phyloP scores from a whole-genome alignment of 2,797 vertebrate genomes.

The Brotula barbata region DNA sequence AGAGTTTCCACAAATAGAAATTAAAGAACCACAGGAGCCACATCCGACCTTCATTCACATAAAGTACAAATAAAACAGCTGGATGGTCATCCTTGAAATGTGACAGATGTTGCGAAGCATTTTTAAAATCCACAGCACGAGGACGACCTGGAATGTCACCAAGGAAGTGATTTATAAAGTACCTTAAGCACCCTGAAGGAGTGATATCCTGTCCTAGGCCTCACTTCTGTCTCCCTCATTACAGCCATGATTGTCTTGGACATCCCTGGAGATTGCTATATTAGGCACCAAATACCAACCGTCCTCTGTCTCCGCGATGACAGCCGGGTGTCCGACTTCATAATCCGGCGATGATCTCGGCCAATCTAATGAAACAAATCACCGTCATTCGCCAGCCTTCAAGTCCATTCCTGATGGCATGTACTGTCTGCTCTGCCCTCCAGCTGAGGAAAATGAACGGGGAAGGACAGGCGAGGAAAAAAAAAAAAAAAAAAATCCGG shows the following conservation, averaged over 20 bases:
- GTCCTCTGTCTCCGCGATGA: constrained; percentile 61
- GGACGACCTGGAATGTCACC: constrained; percentile 53
- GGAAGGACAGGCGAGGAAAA: constrained; percentile 22
- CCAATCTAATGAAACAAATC: constrained; percentile 72
- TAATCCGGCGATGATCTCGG: constrained; percentile 60
- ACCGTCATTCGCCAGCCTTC: constrained; percentile 48
- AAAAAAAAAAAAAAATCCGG: constrained; percentile 19
- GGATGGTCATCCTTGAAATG: constrained; percentile 29
- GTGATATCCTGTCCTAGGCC: constrained; percentile 58
- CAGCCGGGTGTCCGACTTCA: constrained; percentile 65
- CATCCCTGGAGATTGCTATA: constrained; percentile 64
- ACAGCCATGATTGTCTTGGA: constrained; percentile 68
- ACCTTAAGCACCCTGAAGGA: constrained; percentile 63
- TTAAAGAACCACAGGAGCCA: too few species aligned
- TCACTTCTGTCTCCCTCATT: constrained; percentile 67
- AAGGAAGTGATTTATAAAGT: constrained; percentile 62
- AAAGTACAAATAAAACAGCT: background rate
- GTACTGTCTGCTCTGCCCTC: constrained; percentile 50
- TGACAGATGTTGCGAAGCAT: constrained; percentile 44
- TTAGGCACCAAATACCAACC: constrained; percentile 64
- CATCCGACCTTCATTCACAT: background rate
- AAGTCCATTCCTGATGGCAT: constrained; percentile 57
- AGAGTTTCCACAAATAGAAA: too few species aligned
- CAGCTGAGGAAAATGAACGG: constrained; percentile 50
- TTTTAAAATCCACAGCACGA: constrained; percentile 47